Evolutionary conservation across 2,797 vertebrate genomes (phyloP).

Genomic region (Chelmon rostratus): DNA sequence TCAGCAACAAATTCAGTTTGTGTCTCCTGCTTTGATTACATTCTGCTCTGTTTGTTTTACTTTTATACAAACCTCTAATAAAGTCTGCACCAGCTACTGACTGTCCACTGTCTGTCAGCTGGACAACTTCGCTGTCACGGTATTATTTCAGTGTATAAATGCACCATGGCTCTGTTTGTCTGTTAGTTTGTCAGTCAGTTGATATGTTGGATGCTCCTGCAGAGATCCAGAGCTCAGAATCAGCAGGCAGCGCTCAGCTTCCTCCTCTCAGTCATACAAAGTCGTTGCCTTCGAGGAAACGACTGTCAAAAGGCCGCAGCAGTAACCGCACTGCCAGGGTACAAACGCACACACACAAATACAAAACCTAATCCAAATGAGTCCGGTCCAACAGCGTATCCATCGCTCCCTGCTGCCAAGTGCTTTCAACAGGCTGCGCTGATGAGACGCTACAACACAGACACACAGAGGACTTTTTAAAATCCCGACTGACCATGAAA

Average conservation of each 20-base stretch:
- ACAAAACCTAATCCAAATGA: constrained; percentile 11
- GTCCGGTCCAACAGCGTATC: constrained; percentile 2
- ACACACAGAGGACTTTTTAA: constrained; percentile 5
- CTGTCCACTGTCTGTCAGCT: background rate
- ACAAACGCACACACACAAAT: background rate
- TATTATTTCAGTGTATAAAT: constrained; percentile 12
- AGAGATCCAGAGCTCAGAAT: constrained; percentile 52
- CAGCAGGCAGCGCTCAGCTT: constrained; percentile 58
- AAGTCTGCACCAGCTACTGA: background rate
- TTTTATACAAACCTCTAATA: background rate
- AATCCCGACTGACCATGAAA: constrained; percentile 1
- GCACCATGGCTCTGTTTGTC: background rate
- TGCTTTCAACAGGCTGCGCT: constrained; percentile 1
- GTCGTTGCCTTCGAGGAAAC: constrained; percentile 53
- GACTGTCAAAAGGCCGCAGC: constrained; percentile 60
- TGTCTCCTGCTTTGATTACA: background rate
- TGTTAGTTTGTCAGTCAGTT: constrained; percentile 17
- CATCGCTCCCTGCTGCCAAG: constrained; percentile 19
- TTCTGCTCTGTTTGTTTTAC: background rate
- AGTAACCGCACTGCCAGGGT: constrained; percentile 24
- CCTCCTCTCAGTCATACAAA: constrained; percentile 57
- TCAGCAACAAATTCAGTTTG: background rate
- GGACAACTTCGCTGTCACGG: background rate
- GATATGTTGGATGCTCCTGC: background rate
- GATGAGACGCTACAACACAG: constrained; percentile 12